These are phyloP conservation scores for Pachypeltis micranthus DNA, from an alignment of 1,140 invertebrate species.

Conservation along the genomic window DNA sequence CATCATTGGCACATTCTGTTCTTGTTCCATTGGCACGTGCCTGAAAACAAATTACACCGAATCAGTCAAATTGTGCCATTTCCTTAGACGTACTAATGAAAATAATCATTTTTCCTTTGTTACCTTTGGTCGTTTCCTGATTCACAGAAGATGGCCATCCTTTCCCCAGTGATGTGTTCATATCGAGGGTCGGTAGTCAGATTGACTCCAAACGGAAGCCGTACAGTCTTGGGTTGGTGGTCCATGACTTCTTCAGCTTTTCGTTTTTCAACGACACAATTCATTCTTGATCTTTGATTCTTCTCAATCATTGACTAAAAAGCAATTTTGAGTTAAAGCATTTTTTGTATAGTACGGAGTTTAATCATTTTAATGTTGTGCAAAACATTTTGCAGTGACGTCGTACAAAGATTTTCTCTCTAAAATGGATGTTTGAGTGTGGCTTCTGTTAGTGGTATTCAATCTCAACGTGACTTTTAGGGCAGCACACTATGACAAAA, in stretches of 20 bases:
- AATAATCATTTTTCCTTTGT: background rate
- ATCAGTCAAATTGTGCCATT: background rate
- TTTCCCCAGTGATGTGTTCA: slow-evolving; percentile 63
- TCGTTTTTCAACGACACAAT: slow-evolving; percentile 75
- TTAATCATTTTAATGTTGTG: no score
- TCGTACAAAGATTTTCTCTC: no score
- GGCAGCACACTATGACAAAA: no score
- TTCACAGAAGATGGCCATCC: slow-evolving; percentile 75
- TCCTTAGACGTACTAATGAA: background rate
- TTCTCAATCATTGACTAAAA: slow-evolving; percentile 55
- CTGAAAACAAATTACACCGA: no score
- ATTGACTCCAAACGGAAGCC: slow-evolving; percentile 47
- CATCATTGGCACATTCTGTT: slow-evolving; percentile 17
- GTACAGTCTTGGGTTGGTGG: slow-evolving; percentile 51
- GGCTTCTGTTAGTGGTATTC: no score
- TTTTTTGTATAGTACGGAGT: no score
- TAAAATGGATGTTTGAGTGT: no score
- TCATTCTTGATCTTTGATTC: slow-evolving; percentile 66
- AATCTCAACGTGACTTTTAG: no score
- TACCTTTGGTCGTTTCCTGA: slow-evolving; percentile 38
- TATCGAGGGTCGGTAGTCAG: slow-evolving; percentile 58
- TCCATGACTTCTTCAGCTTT: slow-evolving; percentile 68
- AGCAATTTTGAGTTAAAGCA: no score
- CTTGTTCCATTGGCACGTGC: slow-evolving; percentile 23
- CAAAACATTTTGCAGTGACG: no score